Base-by-base conservation (phyloP, 1,140 invertebrate species). In the Leptinotarsa undecemlineata region DNA sequence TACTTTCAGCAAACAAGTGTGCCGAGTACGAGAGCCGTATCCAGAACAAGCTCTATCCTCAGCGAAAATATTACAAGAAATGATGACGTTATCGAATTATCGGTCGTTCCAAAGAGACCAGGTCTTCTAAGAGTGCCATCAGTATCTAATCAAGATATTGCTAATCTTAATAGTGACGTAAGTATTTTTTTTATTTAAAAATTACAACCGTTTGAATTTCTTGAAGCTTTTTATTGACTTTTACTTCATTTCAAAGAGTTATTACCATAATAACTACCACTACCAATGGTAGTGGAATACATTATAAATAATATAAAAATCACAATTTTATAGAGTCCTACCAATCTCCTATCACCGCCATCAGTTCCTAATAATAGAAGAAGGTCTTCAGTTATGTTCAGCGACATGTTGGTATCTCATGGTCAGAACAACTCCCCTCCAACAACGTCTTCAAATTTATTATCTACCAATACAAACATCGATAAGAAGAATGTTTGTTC, bases 351-450 rank as follows among this genome's bases (percentile, higher is more conserved):
- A 72, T 88, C 91, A 17, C 92, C 92, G 71, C 90, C 91, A 42
- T 88, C 90, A 64, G 86, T 77, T 5, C 77, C 78, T 19, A 79
- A 77, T 64, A 80, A 87, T 48, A 86, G 90, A 67, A 88, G 94
- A 26, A 87, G 93, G 51, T 94, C 93, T 47, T 94, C 92, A 74
- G 94, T 96, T 33, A 95, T 95, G 93, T 96, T 95, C 85, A 95
- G 92, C 81, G 93, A 95, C 80, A 92, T 94, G 13, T 91, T 95
- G 47, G 85, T 95, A 42, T 87, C 94, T 33, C 93, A 95, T 81
- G 92, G 87, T 81, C 67, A 68, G n/a, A 88, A 82, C 77, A 77
- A 80, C 71, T 74, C 72, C 51, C 76, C 76, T 5, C 76, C 76
- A 2, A 77, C 77, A 21, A 82, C 81, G 23, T 80, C 80, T 62